These are phyloP conservation scores for Bombus pascuorum DNA, from an alignment of 1,140 invertebrate genomes.

Conservation along the genomic window DNA sequence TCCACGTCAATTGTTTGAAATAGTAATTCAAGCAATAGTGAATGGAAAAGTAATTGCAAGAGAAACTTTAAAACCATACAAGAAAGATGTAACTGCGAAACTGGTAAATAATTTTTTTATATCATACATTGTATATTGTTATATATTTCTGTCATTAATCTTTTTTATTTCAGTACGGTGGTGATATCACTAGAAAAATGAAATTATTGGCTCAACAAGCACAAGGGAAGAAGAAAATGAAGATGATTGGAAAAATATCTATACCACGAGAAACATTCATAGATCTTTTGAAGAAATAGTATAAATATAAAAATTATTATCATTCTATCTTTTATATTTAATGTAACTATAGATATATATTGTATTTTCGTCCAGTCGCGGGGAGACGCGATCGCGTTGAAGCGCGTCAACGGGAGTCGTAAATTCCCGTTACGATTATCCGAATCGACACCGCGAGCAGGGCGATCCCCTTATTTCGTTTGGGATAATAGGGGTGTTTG, in stretches of 20 bases:
- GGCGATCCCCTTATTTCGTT: no score
- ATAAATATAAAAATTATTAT: not conserved
- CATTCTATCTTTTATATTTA: not conserved
- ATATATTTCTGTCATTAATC: conserved; percentile 38
- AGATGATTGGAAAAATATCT: conserved; percentile 94
- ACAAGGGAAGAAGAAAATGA: conserved; percentile 96
- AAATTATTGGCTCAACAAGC: conserved; percentile 95
- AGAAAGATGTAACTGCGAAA: conserved; percentile 97
- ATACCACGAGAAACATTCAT: conserved; percentile 97
- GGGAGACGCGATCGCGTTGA: no score
- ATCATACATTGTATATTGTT: not conserved
- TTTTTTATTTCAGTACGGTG: conserved; percentile 89
- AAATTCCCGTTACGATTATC: no score
- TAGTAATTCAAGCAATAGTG: conserved; percentile 94
- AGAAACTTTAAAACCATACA: conserved; percentile 93
- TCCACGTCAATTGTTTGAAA: conserved; percentile 92
- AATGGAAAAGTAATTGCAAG: conserved; percentile 92
- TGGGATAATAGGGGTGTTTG: no score
- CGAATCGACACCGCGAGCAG: no score
- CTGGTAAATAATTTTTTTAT: conserved; percentile 85
- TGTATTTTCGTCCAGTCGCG: no score
- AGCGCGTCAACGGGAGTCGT: no score
- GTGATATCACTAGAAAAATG: conserved; percentile 94
- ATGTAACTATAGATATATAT: not conserved
- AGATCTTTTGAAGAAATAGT: conserved; percentile 92